Evolutionary conservation across 2,888 invertebrate genomes (phyloP), one percentile per base, ranked within the genome.

Genomic region (Ochropleura leucogaster): DNA sequence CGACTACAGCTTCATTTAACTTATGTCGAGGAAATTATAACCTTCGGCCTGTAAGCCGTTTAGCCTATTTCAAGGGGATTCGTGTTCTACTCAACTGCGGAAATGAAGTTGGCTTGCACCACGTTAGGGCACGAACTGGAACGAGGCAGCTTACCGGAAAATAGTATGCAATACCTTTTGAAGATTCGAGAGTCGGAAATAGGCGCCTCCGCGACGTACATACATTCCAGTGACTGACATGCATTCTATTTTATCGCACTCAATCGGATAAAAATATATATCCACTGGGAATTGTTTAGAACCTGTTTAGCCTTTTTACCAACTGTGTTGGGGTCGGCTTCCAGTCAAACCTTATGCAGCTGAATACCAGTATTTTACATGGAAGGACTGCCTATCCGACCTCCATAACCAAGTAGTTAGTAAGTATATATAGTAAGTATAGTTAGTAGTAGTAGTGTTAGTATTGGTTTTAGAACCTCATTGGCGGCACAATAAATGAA

Each of bases 71-170:
- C 3, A 68, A 40, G 18, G 4, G n/a, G 46, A 20, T 12, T 60
- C 46, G 46, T 47, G 40, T 40, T 30, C 63, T 46, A 3, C 47
- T 6, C 12, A 30, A 49, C 18, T 12, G 40, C 49, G 79, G 79
- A 67, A 67, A 78, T 79, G 8, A 57, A 79, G 62, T 64, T 57
- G 42, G 51, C 20, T 59, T 72, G 40, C 62, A 51, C 16, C 18
- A 20, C 20, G n/a, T 18, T 12, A 40, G 16, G n/a, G 49, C n/a
- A 12, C 0, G 18, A 67, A 51, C 20, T 63, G 46, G 51, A 7
- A n/a, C 55, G 49, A 67, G 18, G 46, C 18, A 16, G 51, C 18
- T 14, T 9, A 44, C 42, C 12, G 42, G 42, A 40, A 47, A 46
- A 20, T 18, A 9, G 30, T 42, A 42, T 59, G 18, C 64, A 49